Percentiles rank a stretch among this genome's conserved stretches.
phyloP scores from a whole-genome alignment of 2,797 vertebrate genomes.

The Glossophaga mutica region DNA sequence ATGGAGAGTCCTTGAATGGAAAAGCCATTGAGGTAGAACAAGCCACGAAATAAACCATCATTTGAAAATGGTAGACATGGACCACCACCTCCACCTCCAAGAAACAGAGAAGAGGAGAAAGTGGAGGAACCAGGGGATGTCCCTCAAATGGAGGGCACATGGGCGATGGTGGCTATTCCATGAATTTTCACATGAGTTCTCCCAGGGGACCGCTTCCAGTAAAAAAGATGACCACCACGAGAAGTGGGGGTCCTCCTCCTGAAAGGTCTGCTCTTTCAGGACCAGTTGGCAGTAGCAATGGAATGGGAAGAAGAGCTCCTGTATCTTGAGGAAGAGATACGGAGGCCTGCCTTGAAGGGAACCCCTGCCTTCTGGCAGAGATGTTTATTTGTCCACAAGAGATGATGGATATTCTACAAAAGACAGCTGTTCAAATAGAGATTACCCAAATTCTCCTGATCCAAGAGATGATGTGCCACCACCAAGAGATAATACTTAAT shows the following conservation, averaged over 20 bases:
- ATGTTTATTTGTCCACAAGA: conserved; percentile 95
- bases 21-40: conserved; percentile 98
- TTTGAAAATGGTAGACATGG: conserved; percentile 93
- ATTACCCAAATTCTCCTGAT: conserved; percentile 94
- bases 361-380: conserved; percentile 92
- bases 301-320: conserved; percentile 89
- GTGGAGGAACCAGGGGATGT: not conserved
- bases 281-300: conserved; percentile 87
- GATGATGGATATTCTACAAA: conserved; percentile 95
- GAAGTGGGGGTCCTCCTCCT: conserved; percentile 93
- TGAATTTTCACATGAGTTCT: conserved; percentile 82
- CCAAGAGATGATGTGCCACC: conserved; percentile 94
- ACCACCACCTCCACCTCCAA: conserved; percentile 71
- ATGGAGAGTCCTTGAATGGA: conserved; percentile 98
- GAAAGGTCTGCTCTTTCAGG: conserved; percentile 94
- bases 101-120: not conserved
- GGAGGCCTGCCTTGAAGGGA: conserved; percentile 94
- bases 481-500: conserved; percentile 92
- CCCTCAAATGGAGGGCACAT: not conserved
- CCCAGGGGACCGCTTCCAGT: conserved; percentile 93
- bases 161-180: not conserved
- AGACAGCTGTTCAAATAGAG: conserved; percentile 96
- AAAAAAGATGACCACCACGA: conserved; percentile 93
- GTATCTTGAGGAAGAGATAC: conserved; percentile 95
- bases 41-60: conserved; percentile 97